A percentile compares a stretch with the other conserved stretches of the same genome.
Evolutionary conservation across 2,888 invertebrate species (phyloP).

Genomic region (Troides aeacus): DNA sequence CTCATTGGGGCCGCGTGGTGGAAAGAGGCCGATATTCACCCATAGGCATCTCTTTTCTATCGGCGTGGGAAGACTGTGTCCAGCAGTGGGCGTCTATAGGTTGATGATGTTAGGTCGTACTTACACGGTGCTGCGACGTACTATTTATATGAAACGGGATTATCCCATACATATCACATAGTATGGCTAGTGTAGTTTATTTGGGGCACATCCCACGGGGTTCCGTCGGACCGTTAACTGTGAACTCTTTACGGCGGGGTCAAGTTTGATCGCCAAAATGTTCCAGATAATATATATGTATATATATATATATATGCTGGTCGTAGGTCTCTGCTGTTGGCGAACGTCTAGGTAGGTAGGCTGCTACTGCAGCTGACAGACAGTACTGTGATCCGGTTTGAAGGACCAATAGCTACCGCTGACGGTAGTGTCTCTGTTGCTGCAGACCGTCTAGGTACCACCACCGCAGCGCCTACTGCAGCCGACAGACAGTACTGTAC

Average conservation of each 20-base stretch:
- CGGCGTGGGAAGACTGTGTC: neutral
- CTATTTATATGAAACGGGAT: neutral
- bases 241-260: slow-evolving; percentile 61
- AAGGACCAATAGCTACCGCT: too few species aligned
- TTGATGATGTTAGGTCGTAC: neutral
- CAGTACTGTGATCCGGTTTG: too few species aligned
- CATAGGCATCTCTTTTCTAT: neutral
- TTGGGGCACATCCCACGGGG: slow-evolving; percentile 44
- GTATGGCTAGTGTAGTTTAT: slow-evolving; percentile 31
- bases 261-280: slow-evolving; percentile 52
- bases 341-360: too few species aligned
- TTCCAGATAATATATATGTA: slow-evolving; percentile 1
- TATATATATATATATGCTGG: too few species aligned
- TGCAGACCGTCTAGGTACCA: too few species aligned
- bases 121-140: neutral
- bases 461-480: too few species aligned
- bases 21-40: too few species aligned
- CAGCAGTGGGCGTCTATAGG: neutral
- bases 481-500: too few species aligned
- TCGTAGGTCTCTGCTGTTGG: too few species aligned
- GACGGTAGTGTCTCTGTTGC: too few species aligned
- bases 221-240: slow-evolving; percentile 46
- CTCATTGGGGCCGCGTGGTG: too few species aligned
- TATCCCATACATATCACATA: neutral
- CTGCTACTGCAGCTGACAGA: too few species aligned